Evolutionary conservation across 2,888 invertebrate species (phyloP), one percentile per base, ranked within the genome.

Genomic region (Helicoverpa assulta): DNA sequence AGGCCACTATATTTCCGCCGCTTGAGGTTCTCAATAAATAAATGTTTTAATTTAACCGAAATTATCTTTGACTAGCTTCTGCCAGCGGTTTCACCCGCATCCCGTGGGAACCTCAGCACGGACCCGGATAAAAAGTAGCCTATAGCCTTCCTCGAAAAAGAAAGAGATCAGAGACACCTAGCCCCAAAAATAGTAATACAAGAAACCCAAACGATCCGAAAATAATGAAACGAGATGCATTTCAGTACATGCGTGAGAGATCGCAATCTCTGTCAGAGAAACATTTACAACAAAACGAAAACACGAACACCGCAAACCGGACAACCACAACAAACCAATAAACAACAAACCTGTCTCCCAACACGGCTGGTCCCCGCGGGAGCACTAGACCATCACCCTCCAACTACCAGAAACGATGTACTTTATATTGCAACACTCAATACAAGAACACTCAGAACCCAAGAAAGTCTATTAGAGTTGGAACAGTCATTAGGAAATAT

Each of bases 381-480:
- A 21, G 57, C 43, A 57, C 43, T 21, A 57, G 57, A 57, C 57
- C 57, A 57, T 16, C 57, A 43, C 43, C 57, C 57, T 57, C 57
- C 43, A 57, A 47, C 47, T 16, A 47, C 16, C 16, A 47, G n/a
- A n/a, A 5, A 16, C 1, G n/a, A 47, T 16, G n/a, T n/a, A 6
- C 16, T 6, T 7, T 16, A 47, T 16, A 47, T 47, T 47, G 47
- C 47, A 47, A 16, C 47, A 47, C n/a, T 47, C 16, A 47, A 47
- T 16, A 47, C 47, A n/a, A 47, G 47, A 47, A 47, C 47, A 5
- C 47, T 47, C n/a, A 16, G 29, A 18, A 33, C 54, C 8, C 29
- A 8, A 10, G 54, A 55, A 55, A 55, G 33, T n/a, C 5, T 55
- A n/a, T n/a, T 33, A 16, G 29, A 55, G n/a, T n/a, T 55, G n/a